Evolutionary conservation across 2,888 invertebrate genomes (phyloP).

Genomic region (Bembecia ichneumoniformis): DNA sequence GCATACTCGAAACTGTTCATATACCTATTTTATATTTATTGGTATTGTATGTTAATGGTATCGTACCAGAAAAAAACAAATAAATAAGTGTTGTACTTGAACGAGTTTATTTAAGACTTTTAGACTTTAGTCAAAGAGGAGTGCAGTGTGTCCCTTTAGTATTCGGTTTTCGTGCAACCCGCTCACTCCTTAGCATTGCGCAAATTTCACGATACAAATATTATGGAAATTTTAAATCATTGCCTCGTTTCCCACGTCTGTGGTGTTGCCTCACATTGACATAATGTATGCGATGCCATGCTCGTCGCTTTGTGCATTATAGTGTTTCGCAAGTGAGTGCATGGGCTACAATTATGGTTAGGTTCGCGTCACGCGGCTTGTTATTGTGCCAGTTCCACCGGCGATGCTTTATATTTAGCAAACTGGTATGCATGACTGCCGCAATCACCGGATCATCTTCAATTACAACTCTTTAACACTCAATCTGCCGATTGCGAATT

Average conservation of each 20-base stretch:
- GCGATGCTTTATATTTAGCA: constrained; percentile 20
- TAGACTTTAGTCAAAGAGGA: no score
- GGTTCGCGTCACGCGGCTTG: constrained; percentile 35
- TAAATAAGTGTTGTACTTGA: no score
- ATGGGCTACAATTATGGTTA: constrained; percentile 27
- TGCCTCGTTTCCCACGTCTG: constrained; percentile 48
- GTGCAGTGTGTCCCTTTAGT: neutral
- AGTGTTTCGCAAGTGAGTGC: constrained; percentile 13
- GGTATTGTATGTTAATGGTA: no score
- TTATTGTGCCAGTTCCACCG: constrained; percentile 20
- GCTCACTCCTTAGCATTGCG: constrained; percentile 26
- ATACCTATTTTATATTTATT: no score
- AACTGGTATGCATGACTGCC: constrained; percentile 16
- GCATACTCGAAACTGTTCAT: no score
- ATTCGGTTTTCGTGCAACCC: constrained; percentile 10
- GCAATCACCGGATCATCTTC: neutral
- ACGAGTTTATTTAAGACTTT: no score
- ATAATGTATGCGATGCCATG: constrained; percentile 46
- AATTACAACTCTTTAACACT: neutral
- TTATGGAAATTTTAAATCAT: constrained; percentile 56
- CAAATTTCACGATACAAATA: constrained; percentile 53
- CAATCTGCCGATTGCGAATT: no score
- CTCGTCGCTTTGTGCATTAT: constrained; percentile 30
- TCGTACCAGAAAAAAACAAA: no score
- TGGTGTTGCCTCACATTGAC: constrained; percentile 37